Base-by-base conservation (phyloP, 2,888 invertebrate species). In the Stenodera caucasica region DNA sequence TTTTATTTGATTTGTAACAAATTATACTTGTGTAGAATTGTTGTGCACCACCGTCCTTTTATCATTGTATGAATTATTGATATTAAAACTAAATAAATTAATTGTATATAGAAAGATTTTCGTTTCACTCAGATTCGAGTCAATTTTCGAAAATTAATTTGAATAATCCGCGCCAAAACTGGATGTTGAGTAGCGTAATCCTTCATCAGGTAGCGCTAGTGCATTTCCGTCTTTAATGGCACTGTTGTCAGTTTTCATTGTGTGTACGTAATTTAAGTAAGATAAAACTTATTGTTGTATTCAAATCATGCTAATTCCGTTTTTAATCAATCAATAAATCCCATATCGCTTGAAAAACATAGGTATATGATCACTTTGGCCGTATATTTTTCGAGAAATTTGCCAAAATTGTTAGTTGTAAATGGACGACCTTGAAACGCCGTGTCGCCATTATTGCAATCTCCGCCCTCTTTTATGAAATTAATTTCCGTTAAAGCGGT, bases 201-300 rank as follows among this genome's bases (percentile, higher is more conserved):
- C 15, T 14, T 53, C n/a, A 37, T 49, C 30, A 49, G 50, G 54
- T 50, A 49, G 61, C 57, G 61, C 55, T 14, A 52, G 21, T 45
- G 37, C 15, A 54, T 32, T 57, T 63, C 63, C 63, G 60, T 11
- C 37, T 30, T 32, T 14, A 11, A 49, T 74, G 69, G 78, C 81
- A 77, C 75, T 81, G 81, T 81, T 81, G 81, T 81, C 81, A 81
- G 77, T 79, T 81, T 75, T 81, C 78, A 73, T 74, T 74, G 72
- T 68, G 68, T 69, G 71, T 68, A 71, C 70, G 64, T 67, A 67
- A 54, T 72, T 75, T 72, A 64, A 58, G 54, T 58, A 21, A 51
- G 37, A 61, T 52, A 59, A 61, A 63, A 67, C 65, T 54, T 58
- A 52, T 40, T 29, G 23, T 50, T 61, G 65, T 65, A 60, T 45